Conservation (phyloP, 2,888 invertebrate species). For the Sinelater perroti region DNA sequence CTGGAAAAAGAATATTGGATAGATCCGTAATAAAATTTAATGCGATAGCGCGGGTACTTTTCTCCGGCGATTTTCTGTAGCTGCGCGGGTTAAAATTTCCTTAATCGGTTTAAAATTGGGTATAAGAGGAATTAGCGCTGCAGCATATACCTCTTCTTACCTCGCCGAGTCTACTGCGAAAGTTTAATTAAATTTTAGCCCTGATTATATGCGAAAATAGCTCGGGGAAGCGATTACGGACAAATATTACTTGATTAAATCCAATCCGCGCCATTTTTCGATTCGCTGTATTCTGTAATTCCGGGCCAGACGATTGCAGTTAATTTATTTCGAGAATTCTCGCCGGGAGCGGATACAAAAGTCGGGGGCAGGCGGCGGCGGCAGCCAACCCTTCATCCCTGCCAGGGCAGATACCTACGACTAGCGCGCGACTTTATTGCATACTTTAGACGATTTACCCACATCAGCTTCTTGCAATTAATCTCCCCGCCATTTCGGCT, state of each 20-base stretch:
- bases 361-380: no score
- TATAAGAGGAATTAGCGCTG: slow-evolving; percentile 55
- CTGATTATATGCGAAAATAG: slow-evolving; percentile 59
- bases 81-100: slow-evolving; percentile 56
- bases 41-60: slow-evolving; percentile 45
- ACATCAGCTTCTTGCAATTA: slow-evolving; percentile 52
- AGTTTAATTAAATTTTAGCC: slow-evolving; percentile 60
- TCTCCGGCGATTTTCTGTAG: slow-evolving; percentile 46
- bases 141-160: slow-evolving; percentile 55
- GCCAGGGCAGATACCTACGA: no score
- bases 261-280: slow-evolving; percentile 55
- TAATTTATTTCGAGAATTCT: slow-evolving; percentile 41
- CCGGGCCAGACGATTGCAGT: slow-evolving; percentile 43
- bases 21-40: slow-evolving; percentile 47
- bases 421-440: slow-evolving; percentile 49
- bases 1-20: slow-evolving; percentile 38
- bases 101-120: slow-evolving; percentile 61
- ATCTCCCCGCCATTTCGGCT: slow-evolving; percentile 49
- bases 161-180: slow-evolving; percentile 53
- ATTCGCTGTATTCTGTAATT: slow-evolving; percentile 36
- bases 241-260: slow-evolving; percentile 60
- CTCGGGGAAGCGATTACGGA: slow-evolving; percentile 55
- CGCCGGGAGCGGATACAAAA: slow-evolving; percentile 32
- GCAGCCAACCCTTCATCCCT: slow-evolving; percentile 30
- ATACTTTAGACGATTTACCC: slow-evolving; percentile 52